These are phyloP conservation scores for Tigriopus californicus DNA, from an alignment of 2,888 invertebrate genomes.

Conservation along the genomic window DNA sequence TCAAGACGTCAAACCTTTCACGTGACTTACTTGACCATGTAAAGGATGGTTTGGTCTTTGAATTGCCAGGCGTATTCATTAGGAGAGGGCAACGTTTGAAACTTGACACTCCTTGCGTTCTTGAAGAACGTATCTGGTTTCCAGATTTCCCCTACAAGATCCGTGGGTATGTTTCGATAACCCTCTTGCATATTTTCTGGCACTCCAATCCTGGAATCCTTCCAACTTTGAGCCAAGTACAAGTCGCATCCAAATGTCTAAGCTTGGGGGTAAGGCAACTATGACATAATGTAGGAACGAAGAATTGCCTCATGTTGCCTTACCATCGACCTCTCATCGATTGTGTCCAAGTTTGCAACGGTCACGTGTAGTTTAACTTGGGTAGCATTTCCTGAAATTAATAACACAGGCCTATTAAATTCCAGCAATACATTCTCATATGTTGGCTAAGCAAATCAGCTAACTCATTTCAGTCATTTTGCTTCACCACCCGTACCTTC, in stretches of 20 bases:
- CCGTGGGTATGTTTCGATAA: slow-evolving; percentile 36
- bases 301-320: slow-evolving; percentile 23
- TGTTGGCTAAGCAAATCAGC: too few relatives aligned
- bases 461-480: too few relatives aligned
- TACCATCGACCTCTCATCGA: slow-evolving; percentile 89
- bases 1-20: too few relatives aligned
- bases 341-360: slow-evolving; percentile 84
- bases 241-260: slow-evolving; percentile 73
- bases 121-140: slow-evolving; percentile 26
- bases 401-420: too few relatives aligned
- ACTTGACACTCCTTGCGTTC: slow-evolving; percentile 25
- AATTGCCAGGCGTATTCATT: slow-evolving; percentile 26
- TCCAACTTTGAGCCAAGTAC: slow-evolving; percentile 85
- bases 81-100: slow-evolving; percentile 26
- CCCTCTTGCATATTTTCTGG: slow-evolving; percentile 85
- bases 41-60: slow-evolving; percentile 24
- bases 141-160: slow-evolving; percentile 24
- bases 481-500: too few relatives aligned
- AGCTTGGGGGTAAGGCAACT: background rate
- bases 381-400: slow-evolving; percentile 61
- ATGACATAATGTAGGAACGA: background rate
- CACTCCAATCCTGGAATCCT: slow-evolving; percentile 55
- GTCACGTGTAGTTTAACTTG: slow-evolving; percentile 78
- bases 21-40: slow-evolving; percentile 26
- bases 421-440: too few relatives aligned